Evolutionary conservation across 2,797 vertebrate genomes (phyloP), one percentile per base, ranked within the genome.

Genomic region (Melanotaenia maccullochi): DNA sequence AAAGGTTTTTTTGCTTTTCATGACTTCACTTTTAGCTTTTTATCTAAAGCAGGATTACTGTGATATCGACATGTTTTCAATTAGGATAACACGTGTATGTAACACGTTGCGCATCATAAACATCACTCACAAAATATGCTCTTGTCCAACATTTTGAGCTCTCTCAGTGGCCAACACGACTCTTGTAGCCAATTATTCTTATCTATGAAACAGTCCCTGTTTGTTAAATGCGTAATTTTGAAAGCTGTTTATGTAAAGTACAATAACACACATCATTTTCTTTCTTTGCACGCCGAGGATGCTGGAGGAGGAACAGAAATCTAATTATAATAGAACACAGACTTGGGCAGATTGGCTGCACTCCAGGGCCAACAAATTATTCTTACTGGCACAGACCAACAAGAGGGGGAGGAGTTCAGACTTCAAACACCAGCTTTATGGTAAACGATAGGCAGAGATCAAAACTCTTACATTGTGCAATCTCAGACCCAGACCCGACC

Each of bases 391-490:
- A 85, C 78, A 44, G 78, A 80, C 73, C 82, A 76, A 83, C 87
- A 18, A 9, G 79, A 73, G 75, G 76, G 44, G 79, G 74, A 22
- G 33, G 70, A 77, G 80, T 80, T 86, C 58, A 86, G 69, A 91
- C 90, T 91, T 93, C 88, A 92, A 92, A 93, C 83, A 30, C 44
- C 55, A 69, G 79, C 68, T 90, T 93, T 85, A 89, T 87, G 78
- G 86, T 90, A 84, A 91, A 90, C 60, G 60, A 92, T 77, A 88
- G 90, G 89, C 88, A 85, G 83, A 70, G 78, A 71, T 90, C n/a
- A 64, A 76, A 85, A 83, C 87, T 85, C 75, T 91, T 81, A 79
- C 79, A 79, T 90, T 91, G 85, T 81, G 85, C 82, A 90, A 88
- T 85, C 79, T 85, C 78, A 79, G 60, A 76, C 73, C 73, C 60